These are phyloP conservation scores for Scytalopus superciliaris DNA, from an alignment of 2,113 vertebrate species.

Conservation along the genomic window DNA sequence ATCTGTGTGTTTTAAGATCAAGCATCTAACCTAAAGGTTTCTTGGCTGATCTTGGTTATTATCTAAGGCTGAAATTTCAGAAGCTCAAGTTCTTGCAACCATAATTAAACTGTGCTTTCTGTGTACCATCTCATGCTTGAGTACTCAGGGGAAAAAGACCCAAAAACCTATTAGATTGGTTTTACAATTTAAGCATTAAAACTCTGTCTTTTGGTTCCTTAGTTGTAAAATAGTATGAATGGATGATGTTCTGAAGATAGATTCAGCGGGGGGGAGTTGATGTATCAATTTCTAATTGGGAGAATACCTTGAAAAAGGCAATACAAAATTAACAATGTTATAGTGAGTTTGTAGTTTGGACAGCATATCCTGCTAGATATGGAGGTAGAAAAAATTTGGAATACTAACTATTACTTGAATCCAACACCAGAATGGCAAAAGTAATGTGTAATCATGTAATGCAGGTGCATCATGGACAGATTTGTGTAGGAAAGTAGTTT, in stretches of 20 bases:
- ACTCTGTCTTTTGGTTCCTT: background rate
- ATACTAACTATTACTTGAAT: background rate
- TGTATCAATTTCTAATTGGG: background rate
- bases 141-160: background rate
- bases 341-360: background rate
- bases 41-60: background rate
- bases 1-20: background rate
- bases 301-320: background rate
- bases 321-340: background rate
- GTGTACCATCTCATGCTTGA: background rate
- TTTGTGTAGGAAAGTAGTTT: background rate
- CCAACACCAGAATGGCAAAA: background rate
- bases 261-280: background rate
- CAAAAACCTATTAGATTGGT: background rate
- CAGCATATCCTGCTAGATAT: background rate
- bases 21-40: background rate
- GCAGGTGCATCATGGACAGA: background rate
- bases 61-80: constrained; percentile 21
- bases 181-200: background rate
- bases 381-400: background rate
- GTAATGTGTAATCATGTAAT: background rate
- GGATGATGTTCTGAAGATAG: background rate
- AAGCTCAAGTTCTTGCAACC: background rate
- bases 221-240: background rate
- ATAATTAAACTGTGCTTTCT: background rate